Conservation (phyloP, 2,113 vertebrate species). For the Indicator maculatus region DNA sequence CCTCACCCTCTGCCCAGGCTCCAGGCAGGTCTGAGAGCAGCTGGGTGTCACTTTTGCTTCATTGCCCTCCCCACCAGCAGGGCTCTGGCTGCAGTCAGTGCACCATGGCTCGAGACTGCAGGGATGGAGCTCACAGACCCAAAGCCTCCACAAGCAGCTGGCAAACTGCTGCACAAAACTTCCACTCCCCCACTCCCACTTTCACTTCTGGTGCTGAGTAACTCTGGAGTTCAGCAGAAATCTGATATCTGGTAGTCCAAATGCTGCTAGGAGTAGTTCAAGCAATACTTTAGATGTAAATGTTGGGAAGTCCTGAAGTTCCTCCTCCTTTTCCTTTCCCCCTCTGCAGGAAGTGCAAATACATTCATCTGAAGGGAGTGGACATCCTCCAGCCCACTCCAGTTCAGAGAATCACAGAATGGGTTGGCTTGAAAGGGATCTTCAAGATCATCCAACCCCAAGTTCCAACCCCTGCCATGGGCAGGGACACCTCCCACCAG, state of each 20-base stretch:
- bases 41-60: not conserved
- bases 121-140: not conserved
- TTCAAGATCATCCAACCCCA: too few relatives aligned
- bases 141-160: not conserved
- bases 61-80: not conserved
- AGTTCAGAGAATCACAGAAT: not conserved
- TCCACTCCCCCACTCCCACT: not conserved
- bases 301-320: not conserved
- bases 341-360: not conserved
- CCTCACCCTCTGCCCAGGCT: not conserved
- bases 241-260: not conserved
- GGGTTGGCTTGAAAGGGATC: too few relatives aligned
- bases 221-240: not conserved
- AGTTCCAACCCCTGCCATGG: too few relatives aligned
- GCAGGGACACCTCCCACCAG: too few relatives aligned
- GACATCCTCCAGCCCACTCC: not conserved
- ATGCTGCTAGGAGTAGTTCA: not conserved
- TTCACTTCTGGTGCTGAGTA: not conserved
- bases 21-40: constrained; percentile 1
- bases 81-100: not conserved
- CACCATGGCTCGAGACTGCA: not conserved
- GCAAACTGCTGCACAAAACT: not conserved
- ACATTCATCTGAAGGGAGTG: not conserved
- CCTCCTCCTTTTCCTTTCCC: not conserved
- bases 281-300: not conserved